A percentile compares a stretch with the other conserved stretches of the same genome.
phyloP scores from a whole-genome alignment of 1,140 invertebrate genomes.

The Chironomus tepperi region DNA sequence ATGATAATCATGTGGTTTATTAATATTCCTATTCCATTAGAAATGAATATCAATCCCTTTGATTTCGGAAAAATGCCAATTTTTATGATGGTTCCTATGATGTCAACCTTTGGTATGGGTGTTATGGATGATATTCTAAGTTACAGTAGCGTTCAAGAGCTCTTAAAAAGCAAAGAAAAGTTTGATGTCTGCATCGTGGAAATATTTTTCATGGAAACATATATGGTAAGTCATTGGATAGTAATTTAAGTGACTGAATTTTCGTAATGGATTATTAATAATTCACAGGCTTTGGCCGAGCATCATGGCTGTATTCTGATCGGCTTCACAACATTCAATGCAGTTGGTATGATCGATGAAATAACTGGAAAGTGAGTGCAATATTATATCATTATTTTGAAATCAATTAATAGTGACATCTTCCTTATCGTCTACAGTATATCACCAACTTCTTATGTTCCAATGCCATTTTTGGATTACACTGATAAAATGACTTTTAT shows the following conservation, averaged over 20 bases:
- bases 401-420: neutral
- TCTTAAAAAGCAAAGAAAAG: neutral
- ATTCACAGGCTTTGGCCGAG: neutral
- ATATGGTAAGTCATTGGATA: neutral
- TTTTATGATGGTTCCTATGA: neutral
- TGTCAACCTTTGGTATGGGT: neutral
- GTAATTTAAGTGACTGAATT: too few species aligned
- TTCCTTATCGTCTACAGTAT: conserved; percentile 35
- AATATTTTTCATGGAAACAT: neutral
- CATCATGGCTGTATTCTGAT: neutral
- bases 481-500: conserved; percentile 40
- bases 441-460: conserved; percentile 36
- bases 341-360: neutral
- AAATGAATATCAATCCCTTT: neutral
- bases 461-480: conserved; percentile 32
- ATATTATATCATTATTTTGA: neutral
- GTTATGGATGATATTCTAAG: neutral
- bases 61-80: neutral
- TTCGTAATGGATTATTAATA: too few species aligned
- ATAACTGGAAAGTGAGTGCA: neutral
- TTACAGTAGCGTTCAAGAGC: neutral
- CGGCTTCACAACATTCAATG: neutral
- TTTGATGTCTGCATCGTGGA: neutral
- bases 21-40: neutral
- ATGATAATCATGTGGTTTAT: neutral